A percentile compares a stretch with the other conserved stretches of the same genome.
Conservation (phyloP, 1,140 invertebrate genomes). For the Euwallacea similis region DNA sequence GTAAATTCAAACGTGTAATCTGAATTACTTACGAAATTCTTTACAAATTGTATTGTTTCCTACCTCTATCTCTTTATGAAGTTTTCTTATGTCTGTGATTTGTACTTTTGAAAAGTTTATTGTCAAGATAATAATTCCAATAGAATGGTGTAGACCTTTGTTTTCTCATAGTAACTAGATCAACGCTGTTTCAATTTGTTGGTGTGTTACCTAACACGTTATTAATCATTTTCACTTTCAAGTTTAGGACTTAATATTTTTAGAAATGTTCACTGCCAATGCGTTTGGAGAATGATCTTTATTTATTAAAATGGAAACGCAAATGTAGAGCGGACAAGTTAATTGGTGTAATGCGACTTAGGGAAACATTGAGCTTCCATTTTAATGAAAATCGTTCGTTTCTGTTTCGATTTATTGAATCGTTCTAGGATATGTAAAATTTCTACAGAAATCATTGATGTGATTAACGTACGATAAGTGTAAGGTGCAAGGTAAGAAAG, state of each 20-base stretch:
- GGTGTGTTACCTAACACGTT: constrained; percentile 2
- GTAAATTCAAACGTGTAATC: too few species aligned
- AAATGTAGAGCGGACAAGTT: neutral
- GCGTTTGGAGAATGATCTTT: constrained; percentile 9
- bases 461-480: constrained; percentile 28
- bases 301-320: constrained; percentile 6
- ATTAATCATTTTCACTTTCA: constrained; percentile 12
- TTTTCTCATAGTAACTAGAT: neutral
- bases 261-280: constrained; percentile 28
- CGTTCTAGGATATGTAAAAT: constrained; percentile 21
- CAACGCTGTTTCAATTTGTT: neutral
- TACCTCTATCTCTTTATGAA: constrained; percentile 12
- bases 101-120: constrained; percentile 47
- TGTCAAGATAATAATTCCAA: constrained; percentile 39
- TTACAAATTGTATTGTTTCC: constrained; percentile 12
- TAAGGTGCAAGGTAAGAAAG: constrained; percentile 24
- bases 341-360: too few species aligned
- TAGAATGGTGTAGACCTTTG: constrained; percentile 43
- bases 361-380: neutral
- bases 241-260: constrained; percentile 7
- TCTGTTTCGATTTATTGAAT: constrained; percentile 14
- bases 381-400: constrained; percentile 10
- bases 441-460: constrained; percentile 26
- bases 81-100: constrained; percentile 35
- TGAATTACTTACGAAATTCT: neutral